Base-by-base conservation (phyloP, 2,888 invertebrate genomes). In the Tenthredo scrophulariae region DNA sequence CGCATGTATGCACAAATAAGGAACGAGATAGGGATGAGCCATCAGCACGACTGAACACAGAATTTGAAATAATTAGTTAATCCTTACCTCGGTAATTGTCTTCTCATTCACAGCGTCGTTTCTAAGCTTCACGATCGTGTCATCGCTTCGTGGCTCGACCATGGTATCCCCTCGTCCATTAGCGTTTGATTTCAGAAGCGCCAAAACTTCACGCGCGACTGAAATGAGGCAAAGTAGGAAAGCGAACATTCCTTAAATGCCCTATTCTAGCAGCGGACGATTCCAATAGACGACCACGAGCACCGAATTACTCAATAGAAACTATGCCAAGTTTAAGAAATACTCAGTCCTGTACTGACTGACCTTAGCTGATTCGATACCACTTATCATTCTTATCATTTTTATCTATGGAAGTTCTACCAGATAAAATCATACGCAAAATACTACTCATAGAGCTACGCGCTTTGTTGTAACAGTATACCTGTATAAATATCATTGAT, bases 121-220 rank as follows among this genome's bases (percentile, higher is more conserved):
- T 46, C 67, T 65, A 26, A 46, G 67, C 29, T 70, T 33, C 2
- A 33, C 46, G 67, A 77, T 33, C 15, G 22, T 43, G 26, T 29
- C 40, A 22, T 29, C 54, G 46, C 26, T 33, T 18, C 77, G n/a
- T 33, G 65, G 65, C n/a, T 83, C 83, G 67, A 58, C 67, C 83
- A 83, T 83, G 46, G 65, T 15, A 43, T 83, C 15, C 7, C 15
- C 6, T 29, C 62, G 46, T 46, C 62, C 67, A 46, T 33, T 10
- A 83, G 43, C 26, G 29, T 29, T 43, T 33, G 46, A 65, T 62
- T 80, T 79, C 50, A 85, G 18, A 29, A 62, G 40, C 72, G 79
- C 54, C 22, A 85, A 54, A 80, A 85, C 26, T 72, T 85, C 62
- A 46, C 85, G 85, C 72, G 82, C 54, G 67, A 85, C 72, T 72